Conservation (phyloP, 2,888 invertebrate genomes). For the Saturnia pavonia region DNA sequence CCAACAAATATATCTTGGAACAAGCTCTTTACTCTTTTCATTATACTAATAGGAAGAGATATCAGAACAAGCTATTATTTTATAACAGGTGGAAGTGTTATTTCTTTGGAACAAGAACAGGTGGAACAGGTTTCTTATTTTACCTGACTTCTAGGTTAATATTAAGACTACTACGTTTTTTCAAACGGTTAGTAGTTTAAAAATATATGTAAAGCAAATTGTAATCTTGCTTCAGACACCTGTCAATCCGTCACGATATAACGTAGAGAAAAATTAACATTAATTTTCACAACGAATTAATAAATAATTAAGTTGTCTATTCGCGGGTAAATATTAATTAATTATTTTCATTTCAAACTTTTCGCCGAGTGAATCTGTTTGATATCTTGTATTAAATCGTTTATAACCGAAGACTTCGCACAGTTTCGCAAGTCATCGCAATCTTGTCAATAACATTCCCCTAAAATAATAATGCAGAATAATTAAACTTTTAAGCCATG, state of each 20-base stretch:
- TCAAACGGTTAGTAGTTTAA: neutral
- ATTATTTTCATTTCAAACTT: constrained; percentile 22
- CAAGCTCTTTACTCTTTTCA: too few relatives aligned
- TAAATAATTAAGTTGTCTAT: constrained; percentile 4
- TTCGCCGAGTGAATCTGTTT: neutral
- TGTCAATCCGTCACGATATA: neutral
- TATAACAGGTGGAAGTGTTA: too few relatives aligned
- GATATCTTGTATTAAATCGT: neutral
- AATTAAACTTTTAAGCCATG: constrained; percentile 25
- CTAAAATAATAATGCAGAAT: constrained; percentile 28
- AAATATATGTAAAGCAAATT: neutral
- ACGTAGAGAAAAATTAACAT: neutral
- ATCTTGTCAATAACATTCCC: constrained; percentile 56
- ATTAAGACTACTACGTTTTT: neutral
- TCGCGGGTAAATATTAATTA: constrained; percentile 15
- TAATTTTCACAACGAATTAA: neutral
- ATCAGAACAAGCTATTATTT: too few relatives aligned
- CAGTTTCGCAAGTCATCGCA: constrained; percentile 59
- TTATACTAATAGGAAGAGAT: too few relatives aligned
- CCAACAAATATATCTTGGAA: too few relatives aligned
- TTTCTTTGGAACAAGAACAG: too few relatives aligned
- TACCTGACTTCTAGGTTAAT: too few relatives aligned
- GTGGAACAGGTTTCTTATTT: too few relatives aligned
- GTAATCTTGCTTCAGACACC: neutral
- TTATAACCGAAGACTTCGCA: neutral